Evolutionary conservation across 1,140 invertebrate genomes (phyloP), one percentile per base, ranked within the genome.

Genomic region (Pseudomyrmex sp.): DNA sequence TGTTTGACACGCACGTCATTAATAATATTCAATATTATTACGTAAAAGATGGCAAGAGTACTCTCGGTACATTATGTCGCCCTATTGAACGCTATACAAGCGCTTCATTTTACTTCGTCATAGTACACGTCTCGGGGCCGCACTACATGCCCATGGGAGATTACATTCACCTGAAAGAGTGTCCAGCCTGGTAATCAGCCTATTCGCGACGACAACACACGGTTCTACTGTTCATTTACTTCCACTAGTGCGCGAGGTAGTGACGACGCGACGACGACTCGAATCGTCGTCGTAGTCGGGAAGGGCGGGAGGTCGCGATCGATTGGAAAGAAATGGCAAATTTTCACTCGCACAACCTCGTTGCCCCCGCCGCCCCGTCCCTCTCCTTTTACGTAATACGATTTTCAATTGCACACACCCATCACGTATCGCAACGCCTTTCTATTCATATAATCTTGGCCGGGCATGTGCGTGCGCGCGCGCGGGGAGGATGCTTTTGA

Each of bases 351-450:
- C 79, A 18, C 48, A 68, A 10, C 18, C 50, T 20, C 62, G 50
- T 44, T 54, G 59, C 23, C 72, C 63, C 44, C 58, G 61, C 10
- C 20, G 4, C 13, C 48, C 15, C 46, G 35, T 59, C 66, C 54
- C n/a, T 50, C 59, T 70, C 83, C 75, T 70, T 90, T 90, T 89
- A 90, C 91, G 86, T 89, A 91, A 91, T 91, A 89, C 74, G 70
- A 88, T 90, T 89, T 91, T 90, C 86, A 89, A 91, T 91, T 89
- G 90, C 84, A 89, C 73, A 91, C 89, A 83, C 90, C 90, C 90
- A 91, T 91, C 90, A 90, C 90, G 90, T 91, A 91, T 90, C 87
- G 87, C 88, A 83, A 65, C 86, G 89, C 89, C 91, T 91, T 91
- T 91, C 90, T 91, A 90, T 91, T 91, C 90, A 85, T 87, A 88